Evolutionary conservation across 2,113 vertebrate genomes (phyloP).

Genomic region (Elachura formosa): DNA sequence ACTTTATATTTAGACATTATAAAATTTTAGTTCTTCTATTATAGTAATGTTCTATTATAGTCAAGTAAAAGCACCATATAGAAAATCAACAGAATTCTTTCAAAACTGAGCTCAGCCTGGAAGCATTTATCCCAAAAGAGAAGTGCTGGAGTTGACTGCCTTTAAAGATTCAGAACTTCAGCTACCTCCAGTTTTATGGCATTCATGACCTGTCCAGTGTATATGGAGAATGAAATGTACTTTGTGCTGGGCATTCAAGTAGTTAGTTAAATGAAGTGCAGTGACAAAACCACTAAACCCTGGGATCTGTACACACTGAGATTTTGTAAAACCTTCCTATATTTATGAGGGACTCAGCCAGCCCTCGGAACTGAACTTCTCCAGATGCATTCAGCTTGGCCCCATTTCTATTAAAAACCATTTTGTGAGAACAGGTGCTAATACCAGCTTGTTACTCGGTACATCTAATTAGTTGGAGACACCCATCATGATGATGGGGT

Average conservation of each 20-base stretch:
- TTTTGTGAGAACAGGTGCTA: neutral
- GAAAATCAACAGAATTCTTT: neutral
- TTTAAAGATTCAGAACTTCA: neutral
- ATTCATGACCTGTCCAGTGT: neutral
- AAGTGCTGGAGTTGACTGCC: neutral
- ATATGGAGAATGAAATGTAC: neutral
- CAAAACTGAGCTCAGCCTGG: neutral
- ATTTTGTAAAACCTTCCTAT: neutral
- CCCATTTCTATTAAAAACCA: neutral
- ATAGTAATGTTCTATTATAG: neutral
- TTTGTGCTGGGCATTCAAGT: neutral
- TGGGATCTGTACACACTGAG: neutral
- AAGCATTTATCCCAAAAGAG: neutral
- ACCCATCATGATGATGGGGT: neutral
- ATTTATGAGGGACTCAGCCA: neutral
- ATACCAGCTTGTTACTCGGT: neutral
- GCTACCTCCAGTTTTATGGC: neutral
- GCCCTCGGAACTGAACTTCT: neutral
- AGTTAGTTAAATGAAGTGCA: neutral
- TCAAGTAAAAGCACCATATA: neutral
- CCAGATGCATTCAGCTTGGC: neutral
- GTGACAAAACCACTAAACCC: neutral
- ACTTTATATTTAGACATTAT: neutral
- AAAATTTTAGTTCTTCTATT: neutral
- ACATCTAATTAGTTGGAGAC: neutral